Evolutionary conservation across 2,113 vertebrate species (phyloP).

Genomic region (Tetrao urogallus): DNA sequence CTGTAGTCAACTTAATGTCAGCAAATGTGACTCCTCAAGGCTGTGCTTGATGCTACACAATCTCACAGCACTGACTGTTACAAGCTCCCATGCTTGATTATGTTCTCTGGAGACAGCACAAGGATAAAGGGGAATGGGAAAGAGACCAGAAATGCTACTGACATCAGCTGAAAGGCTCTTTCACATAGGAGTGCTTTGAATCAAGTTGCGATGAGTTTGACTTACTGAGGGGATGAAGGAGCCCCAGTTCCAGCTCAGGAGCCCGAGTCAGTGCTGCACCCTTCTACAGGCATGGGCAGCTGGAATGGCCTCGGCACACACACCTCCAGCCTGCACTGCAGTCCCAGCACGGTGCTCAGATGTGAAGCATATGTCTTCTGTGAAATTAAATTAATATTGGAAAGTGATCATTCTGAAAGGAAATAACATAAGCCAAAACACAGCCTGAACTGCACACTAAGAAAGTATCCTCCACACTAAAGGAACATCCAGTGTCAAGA

Average conservation of each 20-base stretch:
- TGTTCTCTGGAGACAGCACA: not conserved
- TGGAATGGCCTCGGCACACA: rapidly evolving
- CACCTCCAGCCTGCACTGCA: not conserved
- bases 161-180: conserved; percentile 17
- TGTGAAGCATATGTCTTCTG: not conserved
- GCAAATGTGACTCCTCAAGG: conserved; percentile 41
- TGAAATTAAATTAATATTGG: not conserved
- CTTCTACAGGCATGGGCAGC: not conserved
- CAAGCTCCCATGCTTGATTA: not conserved
- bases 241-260: not conserved
- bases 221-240: not conserved
- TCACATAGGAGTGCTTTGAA: not conserved
- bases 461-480: not conserved
- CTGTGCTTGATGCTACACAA: conserved; percentile 14
- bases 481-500: not conserved
- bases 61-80: not conserved
- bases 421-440: not conserved
- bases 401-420: not conserved
- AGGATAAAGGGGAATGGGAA: not conserved
- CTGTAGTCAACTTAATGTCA: conserved; percentile 44
- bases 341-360: not conserved
- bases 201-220: not conserved
- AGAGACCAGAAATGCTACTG: not conserved
- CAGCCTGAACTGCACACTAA: not conserved
- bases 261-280: rapidly evolving